Evolutionary conservation across 2,888 invertebrate species (phyloP), one percentile per base, ranked within the genome.

Genomic region (Zelleria hepariella): DNA sequence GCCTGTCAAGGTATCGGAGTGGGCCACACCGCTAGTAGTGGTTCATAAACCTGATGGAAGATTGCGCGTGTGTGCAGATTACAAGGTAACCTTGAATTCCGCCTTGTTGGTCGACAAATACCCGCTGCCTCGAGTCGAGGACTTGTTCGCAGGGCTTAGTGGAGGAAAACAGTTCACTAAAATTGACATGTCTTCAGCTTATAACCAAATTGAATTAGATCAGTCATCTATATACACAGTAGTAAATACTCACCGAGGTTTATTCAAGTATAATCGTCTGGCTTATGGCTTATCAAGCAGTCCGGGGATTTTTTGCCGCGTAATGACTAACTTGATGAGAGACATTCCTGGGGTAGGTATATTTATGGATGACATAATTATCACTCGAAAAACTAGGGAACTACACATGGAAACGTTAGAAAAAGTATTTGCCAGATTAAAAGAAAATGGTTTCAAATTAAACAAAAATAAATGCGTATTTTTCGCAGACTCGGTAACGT

Each of bases 41-140:
- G 55, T 26, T 3, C 5, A 4, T 18, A 71, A 71, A 49, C 57
- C 65, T 0, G 67, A 68, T 24, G 69, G 70, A 10, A 51, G 58
- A 2, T 20, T 67, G 6, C 51, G 67, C 0, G 20, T 67, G 15
- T 61, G 59, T 32, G 61, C 66, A 2, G 68, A 68, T 23, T 70
- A 64, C 47, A 68, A 68, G 60, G 59, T 56, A 51, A 56, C 59
- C 2, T n/a, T 59, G 5, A 59, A 59, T 27, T 49, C 48, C 2
- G 59, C 56, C 10, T 48, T 59, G 8, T 24, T 57, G 54, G 52
- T 59, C 24, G 59, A 59, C 51, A 56, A 49, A 15, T 20, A 32
- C 15, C 56, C 56, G 2, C 21, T 59, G 18, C 58, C 60, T 3
- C 58, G 53, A 26, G 32, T 59, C 0, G 58, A 61, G 4, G 59